These are phyloP conservation scores for Macquaria australasica DNA, from an alignment of 2,113 vertebrate genomes.

Conservation along the genomic window DNA sequence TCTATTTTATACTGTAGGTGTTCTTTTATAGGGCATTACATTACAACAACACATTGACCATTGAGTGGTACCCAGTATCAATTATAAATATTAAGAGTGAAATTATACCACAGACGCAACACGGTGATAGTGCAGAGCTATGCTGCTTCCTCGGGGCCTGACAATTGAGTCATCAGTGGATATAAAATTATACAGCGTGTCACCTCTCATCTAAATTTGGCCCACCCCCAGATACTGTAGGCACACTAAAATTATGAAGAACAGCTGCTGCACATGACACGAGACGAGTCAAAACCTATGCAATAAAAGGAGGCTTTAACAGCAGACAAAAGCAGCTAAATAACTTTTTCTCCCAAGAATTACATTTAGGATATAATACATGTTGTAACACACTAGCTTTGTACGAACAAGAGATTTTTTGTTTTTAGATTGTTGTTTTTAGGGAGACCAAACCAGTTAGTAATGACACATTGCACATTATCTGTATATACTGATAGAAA, in stretches of 20 bases:
- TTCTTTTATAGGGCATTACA: neutral
- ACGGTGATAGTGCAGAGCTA: slow-evolving; percentile 23
- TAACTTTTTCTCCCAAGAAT: neutral
- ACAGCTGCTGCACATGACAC: slow-evolving; percentile 44
- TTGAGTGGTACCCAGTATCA: neutral
- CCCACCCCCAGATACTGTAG: slow-evolving; percentile 33
- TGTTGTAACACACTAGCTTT: neutral
- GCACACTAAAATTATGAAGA: slow-evolving; percentile 36
- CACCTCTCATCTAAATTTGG: slow-evolving; percentile 48
- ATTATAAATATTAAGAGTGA: slow-evolving; percentile 6
- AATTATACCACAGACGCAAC: slow-evolving; percentile 6
- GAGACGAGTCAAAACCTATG: neutral
- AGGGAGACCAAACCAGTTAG: too few species aligned
- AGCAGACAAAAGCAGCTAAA: neutral
- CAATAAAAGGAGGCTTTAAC: slow-evolving; percentile 16
- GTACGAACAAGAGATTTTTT: too few species aligned
- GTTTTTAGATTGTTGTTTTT: neutral
- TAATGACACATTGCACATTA: neutral
- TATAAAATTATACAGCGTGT: slow-evolving; percentile 62
- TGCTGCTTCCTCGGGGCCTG: slow-evolving; percentile 12
- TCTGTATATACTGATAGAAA: neutral
- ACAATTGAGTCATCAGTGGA: slow-evolving; percentile 48
- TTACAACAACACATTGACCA: neutral
- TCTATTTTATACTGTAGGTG: neutral
- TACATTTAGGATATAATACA: neutral